Conservation (phyloP, 37 sponge, comb jelly and placozoan species). For the Haliclona indistincta region DNA sequence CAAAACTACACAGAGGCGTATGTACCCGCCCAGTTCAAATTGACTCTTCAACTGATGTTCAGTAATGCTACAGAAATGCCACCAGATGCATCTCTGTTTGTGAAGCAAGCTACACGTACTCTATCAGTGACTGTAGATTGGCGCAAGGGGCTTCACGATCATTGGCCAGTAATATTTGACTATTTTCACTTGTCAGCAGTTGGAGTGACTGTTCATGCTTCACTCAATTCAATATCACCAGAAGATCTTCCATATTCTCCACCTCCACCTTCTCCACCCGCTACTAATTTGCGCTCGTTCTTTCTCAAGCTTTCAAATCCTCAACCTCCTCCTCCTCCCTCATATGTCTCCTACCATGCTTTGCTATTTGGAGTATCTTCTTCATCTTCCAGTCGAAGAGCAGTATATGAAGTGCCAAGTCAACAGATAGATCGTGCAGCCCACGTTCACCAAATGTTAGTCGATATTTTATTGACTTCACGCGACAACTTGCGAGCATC, state of each 20-base stretch:
- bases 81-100: conserved; percentile 31
- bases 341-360: background rate
- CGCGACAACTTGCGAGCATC: conserved; percentile 39
- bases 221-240: conserved; percentile 46
- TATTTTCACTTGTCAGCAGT: conserved; percentile 77
- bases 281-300: background rate
- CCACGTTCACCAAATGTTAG: conserved; percentile 60
- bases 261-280: background rate
- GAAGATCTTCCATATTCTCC: conserved; percentile 20
- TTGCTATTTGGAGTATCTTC: background rate
- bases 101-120: conserved; percentile 30
- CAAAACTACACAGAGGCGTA: conserved; percentile 52
- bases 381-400: background rate
- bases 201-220: conserved; percentile 77
- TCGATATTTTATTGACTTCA: conserved; percentile 43
- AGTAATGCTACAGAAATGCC: conserved; percentile 52
- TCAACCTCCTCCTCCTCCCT: background rate
- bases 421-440: conserved; percentile 37
- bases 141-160: conserved; percentile 64
- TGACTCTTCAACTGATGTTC: conserved; percentile 57
- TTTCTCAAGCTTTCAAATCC: background rate
- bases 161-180: conserved; percentile 70
- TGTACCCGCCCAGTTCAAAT: conserved; percentile 29
- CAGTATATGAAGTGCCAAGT: conserved; percentile 33
- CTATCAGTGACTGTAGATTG: conserved; percentile 46